phyloP scores from a whole-genome alignment of 2,888 invertebrate species.

The Ypsolopha sequella region DNA sequence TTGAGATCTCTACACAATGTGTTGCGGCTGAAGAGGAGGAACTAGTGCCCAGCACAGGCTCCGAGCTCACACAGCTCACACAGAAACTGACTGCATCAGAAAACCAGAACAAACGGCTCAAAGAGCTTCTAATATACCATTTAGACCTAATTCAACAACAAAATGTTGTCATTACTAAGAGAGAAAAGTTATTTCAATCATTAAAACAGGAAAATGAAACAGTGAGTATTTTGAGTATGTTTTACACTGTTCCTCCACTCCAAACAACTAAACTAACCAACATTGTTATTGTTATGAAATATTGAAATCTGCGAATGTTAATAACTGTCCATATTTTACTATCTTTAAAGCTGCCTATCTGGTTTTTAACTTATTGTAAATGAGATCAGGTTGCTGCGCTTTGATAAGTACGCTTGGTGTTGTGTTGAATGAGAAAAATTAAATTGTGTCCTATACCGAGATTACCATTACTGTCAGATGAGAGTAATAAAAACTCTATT shows the following conservation, averaged over 20 bases:
- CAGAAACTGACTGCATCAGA: conserved; percentile 48
- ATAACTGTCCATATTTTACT: too few relatives aligned
- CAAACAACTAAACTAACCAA: too few relatives aligned
- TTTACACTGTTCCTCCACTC: too few relatives aligned
- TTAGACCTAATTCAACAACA: conserved; percentile 92
- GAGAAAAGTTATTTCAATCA: conserved; percentile 81
- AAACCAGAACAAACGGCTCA: conserved; percentile 76
- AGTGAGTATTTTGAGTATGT: conserved; percentile 57
- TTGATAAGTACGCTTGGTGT: too few relatives aligned
- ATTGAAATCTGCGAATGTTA: too few relatives aligned
- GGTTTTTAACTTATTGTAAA: too few relatives aligned
- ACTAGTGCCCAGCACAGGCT: neutral
- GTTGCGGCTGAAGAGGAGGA: conserved; percentile 29
- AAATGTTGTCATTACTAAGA: conserved; percentile 84
- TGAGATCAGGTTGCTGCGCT: too few relatives aligned
- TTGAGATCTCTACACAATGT: conserved; percentile 44
- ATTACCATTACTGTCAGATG: too few relatives aligned
- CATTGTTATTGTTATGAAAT: neutral
- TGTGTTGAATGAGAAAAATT: too few relatives aligned
- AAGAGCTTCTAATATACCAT: conserved; percentile 85
- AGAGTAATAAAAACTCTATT: too few relatives aligned
- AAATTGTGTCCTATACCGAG: too few relatives aligned
- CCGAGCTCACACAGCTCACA: conserved; percentile 27
- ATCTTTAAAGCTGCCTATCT: too few relatives aligned
- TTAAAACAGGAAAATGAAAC: conserved; percentile 84